Evolutionary conservation across 1,140 invertebrate genomes (phyloP).

Genomic region (Wasmannia auropunctata): DNA sequence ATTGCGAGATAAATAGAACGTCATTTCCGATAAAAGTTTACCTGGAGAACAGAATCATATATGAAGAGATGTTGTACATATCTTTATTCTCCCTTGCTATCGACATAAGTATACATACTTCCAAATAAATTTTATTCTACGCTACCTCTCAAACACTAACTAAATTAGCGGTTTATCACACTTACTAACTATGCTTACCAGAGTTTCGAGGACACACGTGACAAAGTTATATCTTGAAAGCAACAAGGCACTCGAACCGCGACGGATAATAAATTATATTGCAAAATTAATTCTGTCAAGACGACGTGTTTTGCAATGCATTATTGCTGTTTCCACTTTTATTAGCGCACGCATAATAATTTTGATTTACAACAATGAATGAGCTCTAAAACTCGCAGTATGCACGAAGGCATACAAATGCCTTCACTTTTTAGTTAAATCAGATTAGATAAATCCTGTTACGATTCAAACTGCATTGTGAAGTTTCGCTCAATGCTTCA

Average conservation of each 20-base stretch:
- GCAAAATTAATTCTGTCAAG: not conserved
- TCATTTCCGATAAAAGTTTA: not conserved
- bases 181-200: not conserved
- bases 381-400: not conserved
- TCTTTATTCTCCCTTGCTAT: not conserved
- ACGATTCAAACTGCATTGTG: not conserved
- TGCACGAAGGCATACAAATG: not conserved
- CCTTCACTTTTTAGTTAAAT: constrained; percentile 23
- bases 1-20: constrained; percentile 4
- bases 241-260: not conserved
- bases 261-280: not conserved
- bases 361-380: constrained; percentile 10
- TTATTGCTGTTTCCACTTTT: not conserved
- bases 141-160: not conserved
- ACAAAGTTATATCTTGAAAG: not conserved
- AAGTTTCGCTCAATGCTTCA: constrained; percentile 21
- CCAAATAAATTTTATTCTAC: not conserved
- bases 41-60: not conserved
- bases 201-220: not conserved
- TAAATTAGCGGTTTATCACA: constrained; percentile 5
- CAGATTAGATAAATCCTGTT: constrained; percentile 15
- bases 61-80: not conserved
- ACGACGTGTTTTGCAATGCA: not conserved
- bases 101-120: not conserved
- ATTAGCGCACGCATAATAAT: not conserved